These are phyloP conservation scores for Spatulosminthurus flaviceps DNA, from an alignment of 2,888 invertebrate species.

Conservation along the genomic window DNA sequence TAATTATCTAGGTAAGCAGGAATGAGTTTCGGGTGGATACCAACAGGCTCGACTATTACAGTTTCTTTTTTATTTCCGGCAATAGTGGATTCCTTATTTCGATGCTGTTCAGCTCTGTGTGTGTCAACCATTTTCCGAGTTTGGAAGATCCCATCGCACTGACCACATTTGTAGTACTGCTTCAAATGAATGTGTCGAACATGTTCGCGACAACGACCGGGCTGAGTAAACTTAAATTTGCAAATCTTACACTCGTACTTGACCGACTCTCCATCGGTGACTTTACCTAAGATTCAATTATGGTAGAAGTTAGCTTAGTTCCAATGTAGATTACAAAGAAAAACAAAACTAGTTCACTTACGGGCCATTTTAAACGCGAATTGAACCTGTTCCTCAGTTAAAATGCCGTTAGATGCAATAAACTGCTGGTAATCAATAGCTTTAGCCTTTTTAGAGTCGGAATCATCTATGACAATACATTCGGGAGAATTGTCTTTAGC, in stretches of 20 bases:
- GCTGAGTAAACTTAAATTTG: neutral
- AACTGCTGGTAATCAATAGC: neutral
- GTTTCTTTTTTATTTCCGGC: neutral
- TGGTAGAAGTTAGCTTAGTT: too few relatives aligned
- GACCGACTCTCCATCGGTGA: neutral
- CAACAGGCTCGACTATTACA: neutral
- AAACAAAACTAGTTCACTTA: neutral
- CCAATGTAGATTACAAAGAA: too few relatives aligned
- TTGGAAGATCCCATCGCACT: neutral
- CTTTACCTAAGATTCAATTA: neutral
- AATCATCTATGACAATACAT: too few relatives aligned
- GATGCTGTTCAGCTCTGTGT: neutral
- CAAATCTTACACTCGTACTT: conserved; percentile 25
- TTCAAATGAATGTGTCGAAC: conserved; percentile 31
- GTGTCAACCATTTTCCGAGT: neutral
- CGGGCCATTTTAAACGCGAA: neutral
- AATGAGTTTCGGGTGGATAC: neutral
- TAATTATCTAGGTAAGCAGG: neutral
- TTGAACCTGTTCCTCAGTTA: neutral
- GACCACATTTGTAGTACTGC: conserved; percentile 1
- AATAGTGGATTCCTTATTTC: neutral
- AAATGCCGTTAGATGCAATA: neutral
- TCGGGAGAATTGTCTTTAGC: too few relatives aligned
- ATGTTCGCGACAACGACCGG: neutral
- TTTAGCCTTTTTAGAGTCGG: too few relatives aligned